These are phyloP conservation scores for Alexandromys fortis DNA, from an alignment of 2,113 vertebrate genomes.

Conservation along the genomic window DNA sequence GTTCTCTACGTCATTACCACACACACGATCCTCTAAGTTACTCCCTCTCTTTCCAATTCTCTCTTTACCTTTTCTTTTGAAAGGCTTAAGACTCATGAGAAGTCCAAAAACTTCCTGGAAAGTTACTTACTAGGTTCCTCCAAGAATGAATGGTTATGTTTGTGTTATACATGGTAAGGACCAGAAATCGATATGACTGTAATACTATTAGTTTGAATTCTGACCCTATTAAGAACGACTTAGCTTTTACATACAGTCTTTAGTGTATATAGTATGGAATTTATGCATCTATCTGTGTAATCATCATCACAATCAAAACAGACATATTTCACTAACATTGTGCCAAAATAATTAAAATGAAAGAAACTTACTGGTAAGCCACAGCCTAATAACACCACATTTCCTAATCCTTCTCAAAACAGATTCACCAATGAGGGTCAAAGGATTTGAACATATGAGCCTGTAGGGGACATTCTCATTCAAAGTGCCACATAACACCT, in stretches of 20 bases:
- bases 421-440: background rate
- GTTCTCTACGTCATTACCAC: background rate
- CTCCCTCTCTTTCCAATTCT: background rate
- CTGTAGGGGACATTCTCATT: background rate
- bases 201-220: background rate
- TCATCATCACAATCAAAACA: background rate
- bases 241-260: background rate
- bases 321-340: background rate
- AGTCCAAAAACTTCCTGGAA: background rate
- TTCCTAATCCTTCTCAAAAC: background rate
- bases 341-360: no score
- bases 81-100: background rate
- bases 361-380: no score
- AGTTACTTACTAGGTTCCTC: background rate
- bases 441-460: background rate
- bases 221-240: background rate
- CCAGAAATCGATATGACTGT: background rate
- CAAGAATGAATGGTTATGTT: background rate
- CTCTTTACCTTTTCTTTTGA: background rate
- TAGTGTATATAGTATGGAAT: background rate
- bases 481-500: background rate
- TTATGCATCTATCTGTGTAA: background rate
- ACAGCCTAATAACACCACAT: background rate
- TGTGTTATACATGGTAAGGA: background rate
- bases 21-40: background rate